A percentile compares a stretch with the other conserved stretches of the same genome.
Conservation (phyloP, 2,888 invertebrate genomes). For the Limnephilus lunatus region DNA sequence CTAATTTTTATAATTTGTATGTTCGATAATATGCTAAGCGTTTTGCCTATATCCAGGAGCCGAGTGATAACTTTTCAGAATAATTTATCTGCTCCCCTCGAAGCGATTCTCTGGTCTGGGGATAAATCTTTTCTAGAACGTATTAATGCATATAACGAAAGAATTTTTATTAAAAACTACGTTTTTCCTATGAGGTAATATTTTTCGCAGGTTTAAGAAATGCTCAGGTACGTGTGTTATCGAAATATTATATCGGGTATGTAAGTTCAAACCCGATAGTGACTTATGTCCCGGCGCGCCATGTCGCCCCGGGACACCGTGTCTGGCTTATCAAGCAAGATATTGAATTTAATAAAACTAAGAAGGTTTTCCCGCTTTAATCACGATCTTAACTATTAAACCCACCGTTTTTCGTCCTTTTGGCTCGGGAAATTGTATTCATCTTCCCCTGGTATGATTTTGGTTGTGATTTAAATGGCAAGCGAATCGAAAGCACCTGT, state of each 20-base stretch:
- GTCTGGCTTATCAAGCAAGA: background rate
- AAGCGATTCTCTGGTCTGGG: background rate
- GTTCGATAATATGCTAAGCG: background rate
- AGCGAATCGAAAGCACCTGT: background rate
- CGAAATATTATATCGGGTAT: background rate
- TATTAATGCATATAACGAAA: background rate
- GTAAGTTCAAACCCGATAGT: background rate
- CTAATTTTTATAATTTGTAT: background rate
- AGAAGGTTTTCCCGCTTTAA: background rate
- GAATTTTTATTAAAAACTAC: background rate
- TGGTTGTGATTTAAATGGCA: background rate
- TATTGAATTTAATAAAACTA: background rate
- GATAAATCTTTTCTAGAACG: background rate
- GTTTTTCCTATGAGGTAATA: background rate
- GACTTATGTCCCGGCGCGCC: background rate
- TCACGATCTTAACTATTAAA: background rate
- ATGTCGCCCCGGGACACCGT: background rate
- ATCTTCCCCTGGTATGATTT: background rate
- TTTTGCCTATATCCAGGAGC: conserved; percentile 2
- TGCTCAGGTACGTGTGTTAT: background rate
- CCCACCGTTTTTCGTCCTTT: background rate
- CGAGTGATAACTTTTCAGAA: background rate
- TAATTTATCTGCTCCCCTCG: background rate
- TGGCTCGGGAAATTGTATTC: too few relatives aligned
- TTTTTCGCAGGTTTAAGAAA: background rate